A percentile compares a stretch with the other conserved stretches of the same genome.
Conservation (phyloP, 1,140 invertebrate species). For the Steinernema feltiae region DNA sequence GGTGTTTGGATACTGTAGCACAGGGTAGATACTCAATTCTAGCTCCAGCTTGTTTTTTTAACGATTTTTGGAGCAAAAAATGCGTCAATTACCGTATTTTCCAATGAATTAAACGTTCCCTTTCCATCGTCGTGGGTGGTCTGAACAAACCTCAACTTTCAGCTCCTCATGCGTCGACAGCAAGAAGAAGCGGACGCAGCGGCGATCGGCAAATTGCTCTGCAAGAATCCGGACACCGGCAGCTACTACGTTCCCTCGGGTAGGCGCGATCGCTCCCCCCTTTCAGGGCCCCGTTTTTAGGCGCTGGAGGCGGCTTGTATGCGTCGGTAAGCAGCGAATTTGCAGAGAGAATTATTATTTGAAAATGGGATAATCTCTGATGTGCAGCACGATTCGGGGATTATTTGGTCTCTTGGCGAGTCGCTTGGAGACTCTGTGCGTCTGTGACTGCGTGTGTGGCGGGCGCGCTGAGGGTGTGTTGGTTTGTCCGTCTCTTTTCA, state of each 20-base stretch:
- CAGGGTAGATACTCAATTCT: no score
- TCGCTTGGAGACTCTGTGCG: neutral
- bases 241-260: slow-evolving; percentile 8
- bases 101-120: neutral
- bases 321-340: neutral
- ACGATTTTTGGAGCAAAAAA: neutral
- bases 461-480: no score
- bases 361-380: neutral
- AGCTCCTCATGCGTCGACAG: neutral
- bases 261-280: neutral
- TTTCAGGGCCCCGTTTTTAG: neutral
- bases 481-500: no score
- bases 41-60: neutral
- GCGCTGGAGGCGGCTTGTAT: neutral
- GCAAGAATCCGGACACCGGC: neutral
- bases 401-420: no score
- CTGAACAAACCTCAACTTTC: no score
- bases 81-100: neutral
- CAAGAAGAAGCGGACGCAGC: neutral
- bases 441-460: neutral
- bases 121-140: no score
- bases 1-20: no score
- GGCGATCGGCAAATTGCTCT: neutral
- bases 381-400: no score
- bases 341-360: neutral